phyloP scores from a whole-genome alignment of 1,140 invertebrate species.

The Epicauta chinensis region DNA sequence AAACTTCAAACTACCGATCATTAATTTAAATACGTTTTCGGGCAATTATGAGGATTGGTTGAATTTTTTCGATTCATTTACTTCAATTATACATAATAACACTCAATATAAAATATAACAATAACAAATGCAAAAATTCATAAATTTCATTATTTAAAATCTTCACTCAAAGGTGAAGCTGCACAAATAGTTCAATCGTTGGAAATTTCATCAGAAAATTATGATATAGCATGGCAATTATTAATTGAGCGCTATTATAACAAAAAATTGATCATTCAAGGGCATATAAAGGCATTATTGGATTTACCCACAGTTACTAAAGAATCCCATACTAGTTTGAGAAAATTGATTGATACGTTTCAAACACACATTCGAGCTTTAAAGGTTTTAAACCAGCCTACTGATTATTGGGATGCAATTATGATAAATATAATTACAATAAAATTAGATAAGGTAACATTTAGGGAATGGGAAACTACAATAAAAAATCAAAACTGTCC shows the following conservation, averaged over 20 bases:
- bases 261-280: conserved; percentile 27
- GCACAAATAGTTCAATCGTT: conserved; percentile 23
- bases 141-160: conserved; percentile 31
- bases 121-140: too few relatives aligned
- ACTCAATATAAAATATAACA: too few relatives aligned
- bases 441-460: conserved; percentile 23
- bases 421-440: conserved; percentile 18
- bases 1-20: too few relatives aligned
- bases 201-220: conserved; percentile 31
- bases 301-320: conserved; percentile 19
- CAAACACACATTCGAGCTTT: conserved; percentile 24
- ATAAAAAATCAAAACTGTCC: not conserved
- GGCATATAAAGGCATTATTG: conserved; percentile 28
- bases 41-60: too few relatives aligned
- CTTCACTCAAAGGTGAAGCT: conserved; percentile 28
- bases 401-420: conserved; percentile 17
- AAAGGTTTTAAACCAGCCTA: conserved; percentile 18
- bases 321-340: conserved; percentile 20
- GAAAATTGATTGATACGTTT: conserved; percentile 17
- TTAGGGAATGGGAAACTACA: conserved; percentile 22
- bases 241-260: conserved; percentile 33
- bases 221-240: conserved; percentile 30
- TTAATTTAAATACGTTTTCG: too few relatives aligned
- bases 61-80: too few relatives aligned
- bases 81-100: too few relatives aligned